Conservation (phyloP, 2,888 invertebrate genomes). For the Biston stratarius region DNA sequence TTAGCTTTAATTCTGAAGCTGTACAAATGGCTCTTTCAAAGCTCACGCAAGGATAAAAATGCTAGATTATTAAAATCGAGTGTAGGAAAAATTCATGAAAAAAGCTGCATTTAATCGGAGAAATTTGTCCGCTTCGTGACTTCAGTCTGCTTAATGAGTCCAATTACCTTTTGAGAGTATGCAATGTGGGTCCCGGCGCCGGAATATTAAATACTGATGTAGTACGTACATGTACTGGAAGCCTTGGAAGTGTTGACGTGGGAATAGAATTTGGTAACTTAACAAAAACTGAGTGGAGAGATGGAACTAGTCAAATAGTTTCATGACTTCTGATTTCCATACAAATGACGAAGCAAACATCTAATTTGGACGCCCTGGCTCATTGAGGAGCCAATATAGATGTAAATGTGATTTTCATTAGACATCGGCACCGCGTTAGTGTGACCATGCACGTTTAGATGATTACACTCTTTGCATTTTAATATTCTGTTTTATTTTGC, state of each 20-base stretch:
- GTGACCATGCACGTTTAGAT: conserved; percentile 27
- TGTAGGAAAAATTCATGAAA: too few relatives aligned
- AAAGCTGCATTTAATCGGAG: too few relatives aligned
- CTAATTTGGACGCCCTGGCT: conserved; percentile 42
- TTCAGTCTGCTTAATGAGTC: not conserved
- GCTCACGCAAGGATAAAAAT: too few relatives aligned
- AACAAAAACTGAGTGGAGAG: conserved; percentile 24
- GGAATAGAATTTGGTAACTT: conserved; percentile 19
- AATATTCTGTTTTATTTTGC: conserved; percentile 18
- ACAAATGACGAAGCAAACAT: conserved; percentile 52
- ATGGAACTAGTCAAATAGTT: conserved; percentile 32
- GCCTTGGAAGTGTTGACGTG: conserved; percentile 22
- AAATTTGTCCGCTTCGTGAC: not conserved
- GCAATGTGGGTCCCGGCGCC: too few relatives aligned
- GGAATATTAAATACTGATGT: too few relatives aligned
- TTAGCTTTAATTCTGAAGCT: too few relatives aligned
- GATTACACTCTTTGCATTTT: conserved; percentile 30
- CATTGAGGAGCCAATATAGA: conserved; percentile 52
- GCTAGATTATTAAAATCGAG: too few relatives aligned
- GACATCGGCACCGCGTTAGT: conserved; percentile 40
- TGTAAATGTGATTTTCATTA: conserved; percentile 56
- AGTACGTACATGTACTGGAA: conserved; percentile 35
- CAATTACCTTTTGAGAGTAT: too few relatives aligned
- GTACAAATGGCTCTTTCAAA: too few relatives aligned
- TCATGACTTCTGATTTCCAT: conserved; percentile 51